These are phyloP conservation scores for Cosmopolites sordidus DNA, from an alignment of 2,888 invertebrate genomes.

Conservation along the genomic window DNA sequence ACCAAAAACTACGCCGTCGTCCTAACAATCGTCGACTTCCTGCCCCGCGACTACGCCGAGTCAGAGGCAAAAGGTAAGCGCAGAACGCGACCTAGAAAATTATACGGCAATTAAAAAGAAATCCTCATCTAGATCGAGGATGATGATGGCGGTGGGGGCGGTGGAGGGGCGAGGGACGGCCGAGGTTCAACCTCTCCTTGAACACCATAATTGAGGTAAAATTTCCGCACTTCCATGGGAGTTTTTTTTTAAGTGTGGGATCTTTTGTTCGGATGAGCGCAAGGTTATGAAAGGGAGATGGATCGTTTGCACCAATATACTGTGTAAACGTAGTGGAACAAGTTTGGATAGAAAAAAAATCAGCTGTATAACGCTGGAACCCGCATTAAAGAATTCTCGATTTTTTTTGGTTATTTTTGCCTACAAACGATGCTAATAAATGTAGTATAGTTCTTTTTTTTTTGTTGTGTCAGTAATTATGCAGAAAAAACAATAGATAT, in stretches of 20 bases:
- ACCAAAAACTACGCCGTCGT: too few species aligned
- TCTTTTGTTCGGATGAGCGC: conserved; percentile 39
- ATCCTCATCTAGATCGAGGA: conserved; percentile 20
- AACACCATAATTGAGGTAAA: conserved; percentile 41
- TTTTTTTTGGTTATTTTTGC: too few species aligned
- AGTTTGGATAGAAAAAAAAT: too few species aligned
- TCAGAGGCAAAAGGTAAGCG: conserved; percentile 13
- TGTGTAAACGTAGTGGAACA: too few species aligned
- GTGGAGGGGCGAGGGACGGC: conserved; percentile 6
- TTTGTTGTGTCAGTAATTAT: too few species aligned
- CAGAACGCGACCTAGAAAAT: conserved; percentile 25
- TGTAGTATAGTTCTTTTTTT: too few species aligned
- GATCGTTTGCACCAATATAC: conserved; percentile 12
- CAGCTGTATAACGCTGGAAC: too few species aligned
- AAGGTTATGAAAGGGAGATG: conserved; percentile 34
- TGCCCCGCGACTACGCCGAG: conserved; percentile 4
- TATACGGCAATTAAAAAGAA: conserved; percentile 27
- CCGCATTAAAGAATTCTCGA: too few species aligned
- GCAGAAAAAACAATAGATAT: too few species aligned
- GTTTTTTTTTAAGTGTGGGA: conserved; percentile 40
- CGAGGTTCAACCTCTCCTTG: conserved; percentile 43
- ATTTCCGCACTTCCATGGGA: conserved; percentile 43
- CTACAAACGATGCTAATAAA: too few species aligned
- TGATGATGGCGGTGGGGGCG: conserved; percentile 11
- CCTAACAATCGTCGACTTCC: background rate